phyloP scores from a whole-genome alignment of 1,140 invertebrate genomes.

The Thereuonema tuberculata region DNA sequence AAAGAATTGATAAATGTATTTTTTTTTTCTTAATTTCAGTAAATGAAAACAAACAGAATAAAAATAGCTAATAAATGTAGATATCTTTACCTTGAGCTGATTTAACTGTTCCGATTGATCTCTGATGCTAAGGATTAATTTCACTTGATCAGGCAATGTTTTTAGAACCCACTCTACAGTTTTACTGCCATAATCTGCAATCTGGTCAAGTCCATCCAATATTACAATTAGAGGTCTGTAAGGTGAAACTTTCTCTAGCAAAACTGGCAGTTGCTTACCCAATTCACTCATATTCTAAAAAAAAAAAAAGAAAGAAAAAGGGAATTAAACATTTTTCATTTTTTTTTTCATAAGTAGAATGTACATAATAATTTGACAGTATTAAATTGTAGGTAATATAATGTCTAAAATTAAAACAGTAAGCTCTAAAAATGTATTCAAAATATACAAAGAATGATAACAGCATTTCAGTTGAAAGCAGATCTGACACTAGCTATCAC shows the following conservation, averaged over 20 bases:
- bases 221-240: slow-evolving; percentile 46
- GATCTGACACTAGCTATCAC: too few relatives aligned
- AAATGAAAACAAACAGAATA: too few relatives aligned
- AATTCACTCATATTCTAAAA: slow-evolving; percentile 32
- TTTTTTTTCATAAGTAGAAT: not conserved
- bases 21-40: too few relatives aligned
- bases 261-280: slow-evolving; percentile 31
- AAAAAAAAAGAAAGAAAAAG: too few relatives aligned
- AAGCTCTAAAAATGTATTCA: too few relatives aligned
- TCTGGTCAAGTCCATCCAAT: slow-evolving; percentile 55
- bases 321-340: too few relatives aligned
- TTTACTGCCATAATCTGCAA: slow-evolving; percentile 27
- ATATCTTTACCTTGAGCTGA: slow-evolving; percentile 26
- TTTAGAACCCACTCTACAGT: slow-evolving; percentile 49
- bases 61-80: too few relatives aligned
- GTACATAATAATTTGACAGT: not conserved
- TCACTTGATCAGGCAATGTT: slow-evolving; percentile 49
- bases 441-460: too few relatives aligned
- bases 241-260: slow-evolving; percentile 39
- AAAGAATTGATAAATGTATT: too few relatives aligned
- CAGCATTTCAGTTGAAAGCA: too few relatives aligned
- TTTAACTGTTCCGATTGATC: slow-evolving; percentile 37
- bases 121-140: slow-evolving; percentile 52
- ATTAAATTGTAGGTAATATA: too few relatives aligned
- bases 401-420: too few relatives aligned